phyloP scores from a whole-genome alignment of 2,888 invertebrate genomes.

The Melipona bicolor region DNA sequence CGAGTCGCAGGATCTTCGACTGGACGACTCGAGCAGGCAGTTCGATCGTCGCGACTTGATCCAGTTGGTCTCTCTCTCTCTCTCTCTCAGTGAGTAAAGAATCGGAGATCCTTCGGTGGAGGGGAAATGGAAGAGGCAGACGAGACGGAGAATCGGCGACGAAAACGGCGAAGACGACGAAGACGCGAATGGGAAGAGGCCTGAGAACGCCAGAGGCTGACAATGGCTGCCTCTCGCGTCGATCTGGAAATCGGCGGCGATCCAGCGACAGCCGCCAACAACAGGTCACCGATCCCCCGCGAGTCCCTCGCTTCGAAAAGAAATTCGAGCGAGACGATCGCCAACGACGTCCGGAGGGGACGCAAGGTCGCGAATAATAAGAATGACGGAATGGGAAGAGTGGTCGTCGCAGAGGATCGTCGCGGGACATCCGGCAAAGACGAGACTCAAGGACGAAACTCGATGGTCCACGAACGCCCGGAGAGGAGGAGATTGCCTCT shows the following conservation, averaged over 20 bases:
- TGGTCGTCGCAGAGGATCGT: background rate
- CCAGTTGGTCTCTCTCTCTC: background rate
- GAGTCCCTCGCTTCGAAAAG: background rate
- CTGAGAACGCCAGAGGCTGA: conserved; percentile 45
- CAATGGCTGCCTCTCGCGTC: conserved; percentile 57
- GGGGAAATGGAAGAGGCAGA: conserved; percentile 66
- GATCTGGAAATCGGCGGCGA: conserved; percentile 45
- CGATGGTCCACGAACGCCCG: background rate
- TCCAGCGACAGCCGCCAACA: conserved; percentile 13
- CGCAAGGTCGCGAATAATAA: background rate
- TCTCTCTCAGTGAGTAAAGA: conserved; percentile 14
- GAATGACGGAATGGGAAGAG: background rate
- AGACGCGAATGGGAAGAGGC: conserved; percentile 47
- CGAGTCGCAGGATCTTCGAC: background rate
- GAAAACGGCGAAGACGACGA: conserved; percentile 61
- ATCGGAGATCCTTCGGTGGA: conserved; percentile 13
- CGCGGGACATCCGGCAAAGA: background rate
- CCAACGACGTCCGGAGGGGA: background rate
- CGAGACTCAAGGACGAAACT: background rate
- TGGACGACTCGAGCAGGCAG: background rate
- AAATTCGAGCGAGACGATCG: background rate
- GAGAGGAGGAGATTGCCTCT: background rate
- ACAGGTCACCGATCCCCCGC: background rate
- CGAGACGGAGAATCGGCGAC: conserved; percentile 54
- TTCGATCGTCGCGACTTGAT: conserved; percentile 52